Evolutionary conservation across 1,140 invertebrate genomes (phyloP).

Genomic region (Scaptomyza hsui): DNA sequence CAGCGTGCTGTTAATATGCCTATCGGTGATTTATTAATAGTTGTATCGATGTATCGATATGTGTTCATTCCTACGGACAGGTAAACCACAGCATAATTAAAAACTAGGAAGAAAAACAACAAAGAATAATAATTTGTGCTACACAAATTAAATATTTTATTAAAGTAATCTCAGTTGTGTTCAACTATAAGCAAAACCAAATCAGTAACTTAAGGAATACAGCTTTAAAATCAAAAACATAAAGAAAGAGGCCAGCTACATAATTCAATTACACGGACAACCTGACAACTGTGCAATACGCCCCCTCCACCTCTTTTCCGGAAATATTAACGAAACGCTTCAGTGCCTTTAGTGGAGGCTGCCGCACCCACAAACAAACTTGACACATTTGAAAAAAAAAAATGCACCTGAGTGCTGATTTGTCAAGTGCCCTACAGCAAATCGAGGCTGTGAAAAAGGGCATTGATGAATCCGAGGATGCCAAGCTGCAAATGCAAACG

Average conservation of each 20-base stretch:
- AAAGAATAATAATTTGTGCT: constrained; percentile 23
- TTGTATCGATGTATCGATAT: constrained; percentile 19
- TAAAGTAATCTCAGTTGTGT: background rate
- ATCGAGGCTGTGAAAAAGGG: constrained; percentile 91
- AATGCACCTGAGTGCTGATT: constrained; percentile 84
- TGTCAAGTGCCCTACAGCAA: constrained; percentile 91
- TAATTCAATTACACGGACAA: constrained; percentile 41
- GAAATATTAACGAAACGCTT: constrained; percentile 46
- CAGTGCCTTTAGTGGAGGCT: constrained; percentile 42
- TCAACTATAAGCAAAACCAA: background rate
- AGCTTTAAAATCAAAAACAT: background rate
- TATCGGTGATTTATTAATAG: background rate
- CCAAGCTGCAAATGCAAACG: constrained; percentile 89
- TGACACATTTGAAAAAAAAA: constrained; percentile 35
- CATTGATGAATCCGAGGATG: constrained; percentile 90
- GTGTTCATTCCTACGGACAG: constrained; percentile 21
- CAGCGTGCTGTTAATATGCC: background rate
- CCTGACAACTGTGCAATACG: constrained; percentile 38
- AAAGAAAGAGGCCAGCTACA: constrained; percentile 8
- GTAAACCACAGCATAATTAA: constrained; percentile 44
- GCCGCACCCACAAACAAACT: constrained; percentile 46
- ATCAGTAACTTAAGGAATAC: background rate
- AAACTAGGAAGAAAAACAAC: constrained; percentile 30
- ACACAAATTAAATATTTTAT: constrained; percentile 6
- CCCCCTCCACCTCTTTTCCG: constrained; percentile 9